A percentile compares a stretch with the other conserved stretches of the same genome.
Evolutionary conservation across 37 sponge, comb jelly and placozoan species (phyloP).

Genomic region (Trichoplax adhaerens): DNA sequence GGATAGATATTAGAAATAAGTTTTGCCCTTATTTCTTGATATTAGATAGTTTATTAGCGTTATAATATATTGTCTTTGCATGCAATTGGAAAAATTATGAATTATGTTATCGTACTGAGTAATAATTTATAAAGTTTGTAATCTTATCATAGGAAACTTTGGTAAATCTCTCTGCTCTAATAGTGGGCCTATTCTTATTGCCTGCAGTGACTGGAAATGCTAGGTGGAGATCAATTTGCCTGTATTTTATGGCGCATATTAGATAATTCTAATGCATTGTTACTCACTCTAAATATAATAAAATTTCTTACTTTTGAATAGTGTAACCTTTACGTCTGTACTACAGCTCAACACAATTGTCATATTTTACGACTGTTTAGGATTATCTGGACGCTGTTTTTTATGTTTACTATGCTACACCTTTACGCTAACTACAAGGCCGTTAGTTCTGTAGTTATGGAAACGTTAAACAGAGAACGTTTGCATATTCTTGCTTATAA

Average conservation of each 20-base stretch:
- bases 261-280: no score
- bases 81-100: no score
- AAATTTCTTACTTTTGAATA: no score
- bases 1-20: no score
- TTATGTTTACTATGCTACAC: constrained; percentile 54
- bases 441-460: constrained; percentile 64
- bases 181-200: constrained; percentile 42
- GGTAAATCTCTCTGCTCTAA: constrained; percentile 52
- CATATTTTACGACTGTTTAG: constrained; percentile 5
- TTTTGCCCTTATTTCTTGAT: no score
- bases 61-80: background rate
- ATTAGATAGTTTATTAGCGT: no score
- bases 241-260: no score
- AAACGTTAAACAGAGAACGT: constrained; percentile 59
- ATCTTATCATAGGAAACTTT: constrained; percentile 39
- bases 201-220: constrained; percentile 33
- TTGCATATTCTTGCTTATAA: constrained; percentile 28
- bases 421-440: constrained; percentile 77
- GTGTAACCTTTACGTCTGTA: no score
- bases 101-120: no score
- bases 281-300: no score
- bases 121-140: no score
- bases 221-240: background rate
- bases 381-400: constrained; percentile 54
- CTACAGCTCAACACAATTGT: no score